A percentile compares a stretch with the other conserved stretches of the same genome.
These are phyloP conservation scores for Lathronympha strigana DNA, from an alignment of 2,888 invertebrate genomes.

Conservation along the genomic window DNA sequence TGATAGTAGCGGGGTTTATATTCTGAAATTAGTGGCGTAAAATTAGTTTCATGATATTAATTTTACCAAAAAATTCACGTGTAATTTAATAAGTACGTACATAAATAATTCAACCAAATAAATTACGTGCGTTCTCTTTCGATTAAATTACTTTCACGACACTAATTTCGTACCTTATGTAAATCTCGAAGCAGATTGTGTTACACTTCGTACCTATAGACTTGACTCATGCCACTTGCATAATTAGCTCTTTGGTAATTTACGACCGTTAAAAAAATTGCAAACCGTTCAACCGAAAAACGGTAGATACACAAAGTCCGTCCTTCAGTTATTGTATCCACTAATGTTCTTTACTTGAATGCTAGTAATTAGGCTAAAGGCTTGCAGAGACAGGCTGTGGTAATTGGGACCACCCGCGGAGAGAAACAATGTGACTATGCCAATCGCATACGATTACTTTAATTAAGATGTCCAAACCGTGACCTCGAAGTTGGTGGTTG, in stretches of 20 bases:
- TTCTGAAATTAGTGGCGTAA: no score
- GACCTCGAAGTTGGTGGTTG: slow-evolving; percentile 21
- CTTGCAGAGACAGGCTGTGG: slow-evolving; percentile 55
- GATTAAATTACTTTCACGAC: no score
- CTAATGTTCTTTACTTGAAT: slow-evolving; percentile 66
- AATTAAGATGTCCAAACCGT: slow-evolving; percentile 41
- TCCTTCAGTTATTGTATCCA: slow-evolving; percentile 49
- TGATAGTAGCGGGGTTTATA: no score
- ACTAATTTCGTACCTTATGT: no score
- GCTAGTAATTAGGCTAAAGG: slow-evolving; percentile 66
- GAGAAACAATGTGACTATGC: slow-evolving; percentile 56
- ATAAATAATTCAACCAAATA: no score
- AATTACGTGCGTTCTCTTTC: no score
- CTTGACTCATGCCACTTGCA: not conserved
- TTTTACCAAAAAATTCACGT: no score
- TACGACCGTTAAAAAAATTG: no score
- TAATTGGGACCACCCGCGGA: slow-evolving; percentile 71
- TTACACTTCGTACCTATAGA: no score
- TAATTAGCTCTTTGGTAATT: not conserved
- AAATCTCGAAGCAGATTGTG: not conserved
- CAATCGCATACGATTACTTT: slow-evolving; percentile 59
- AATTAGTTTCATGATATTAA: no score
- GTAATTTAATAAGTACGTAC: no score
- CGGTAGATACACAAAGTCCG: slow-evolving; percentile 50
- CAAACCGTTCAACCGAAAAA: slow-evolving; percentile 47